Evolutionary conservation across 2,113 vertebrate genomes (phyloP).

Genomic region (Mixornis gularis): DNA sequence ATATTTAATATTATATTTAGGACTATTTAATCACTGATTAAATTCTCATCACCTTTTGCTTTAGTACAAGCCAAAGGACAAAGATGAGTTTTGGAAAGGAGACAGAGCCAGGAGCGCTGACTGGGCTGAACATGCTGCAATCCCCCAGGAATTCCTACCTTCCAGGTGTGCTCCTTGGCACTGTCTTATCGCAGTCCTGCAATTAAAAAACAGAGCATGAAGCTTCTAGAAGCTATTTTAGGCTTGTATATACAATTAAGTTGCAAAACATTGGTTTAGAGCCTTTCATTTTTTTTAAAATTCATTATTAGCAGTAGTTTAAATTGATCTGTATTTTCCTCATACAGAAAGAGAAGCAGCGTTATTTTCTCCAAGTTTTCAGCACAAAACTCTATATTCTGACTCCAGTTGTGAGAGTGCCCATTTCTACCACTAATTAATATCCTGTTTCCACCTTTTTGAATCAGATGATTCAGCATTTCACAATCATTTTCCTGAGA

Average conservation of each 20-base stretch:
- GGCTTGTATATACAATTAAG: neutral
- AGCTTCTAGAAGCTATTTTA: slow-evolving; percentile 4
- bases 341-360: neutral
- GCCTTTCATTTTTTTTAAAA: accelerated
- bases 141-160: slow-evolving; percentile 73
- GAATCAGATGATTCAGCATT: neutral
- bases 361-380: neutral
- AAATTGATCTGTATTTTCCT: neutral
- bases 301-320: neutral
- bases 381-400: neutral
- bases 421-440: neutral
- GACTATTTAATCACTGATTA: neutral
- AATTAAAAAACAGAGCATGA: slow-evolving; percentile 31
- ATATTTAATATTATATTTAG: neutral
- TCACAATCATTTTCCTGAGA: neutral
- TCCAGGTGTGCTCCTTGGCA: slow-evolving; percentile 87
- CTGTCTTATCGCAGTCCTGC: slow-evolving; percentile 88
- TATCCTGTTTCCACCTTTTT: neutral
- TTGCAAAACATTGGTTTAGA: neutral
- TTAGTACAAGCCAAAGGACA: neutral
- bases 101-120: neutral
- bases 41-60: neutral
- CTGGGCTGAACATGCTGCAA: neutral
- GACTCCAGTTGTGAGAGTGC: neutral
- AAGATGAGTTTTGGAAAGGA: neutral